Percentiles rank a stretch among this genome's conserved stretches.
Evolutionary conservation across 2,797 vertebrate genomes (phyloP).

Genomic region (Todus mexicanus): DNA sequence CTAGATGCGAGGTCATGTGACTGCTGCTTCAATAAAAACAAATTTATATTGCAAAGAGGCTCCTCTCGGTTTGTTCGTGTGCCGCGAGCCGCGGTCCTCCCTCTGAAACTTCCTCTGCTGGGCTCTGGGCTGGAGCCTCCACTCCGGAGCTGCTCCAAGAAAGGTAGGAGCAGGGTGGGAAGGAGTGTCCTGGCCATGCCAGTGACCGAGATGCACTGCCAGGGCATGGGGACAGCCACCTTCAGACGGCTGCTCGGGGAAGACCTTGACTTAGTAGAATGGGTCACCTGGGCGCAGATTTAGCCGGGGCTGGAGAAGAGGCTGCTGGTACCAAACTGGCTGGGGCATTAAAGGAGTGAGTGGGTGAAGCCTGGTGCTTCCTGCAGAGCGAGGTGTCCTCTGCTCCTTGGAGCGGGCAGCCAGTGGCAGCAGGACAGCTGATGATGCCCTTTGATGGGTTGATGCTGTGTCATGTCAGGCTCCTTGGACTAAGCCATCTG

Average conservation of each 20-base stretch:
- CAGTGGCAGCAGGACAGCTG: accelerated
- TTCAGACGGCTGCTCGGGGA: not conserved
- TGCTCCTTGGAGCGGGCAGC: accelerated
- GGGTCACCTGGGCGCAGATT: accelerated
- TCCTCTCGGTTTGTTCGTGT: conserved; percentile 46
- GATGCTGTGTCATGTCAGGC: accelerated
- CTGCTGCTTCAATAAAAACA: conserved; percentile 82
- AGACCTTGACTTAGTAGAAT: not conserved
- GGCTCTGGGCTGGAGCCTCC: accelerated
- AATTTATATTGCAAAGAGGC: conserved; percentile 77
- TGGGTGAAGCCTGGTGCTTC: not conserved
- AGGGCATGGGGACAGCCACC: accelerated
- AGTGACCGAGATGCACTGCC: accelerated
- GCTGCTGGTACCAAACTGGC: not conserved
- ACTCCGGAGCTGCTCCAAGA: accelerated
- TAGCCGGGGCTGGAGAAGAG: not conserved
- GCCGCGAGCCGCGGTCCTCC: accelerated
- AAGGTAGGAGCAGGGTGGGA: not conserved
- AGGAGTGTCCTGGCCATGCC: accelerated
- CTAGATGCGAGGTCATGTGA: conserved; percentile 79
- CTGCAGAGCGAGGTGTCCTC: accelerated
- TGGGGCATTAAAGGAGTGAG: accelerated
- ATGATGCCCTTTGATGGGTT: no score
- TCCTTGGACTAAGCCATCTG: accelerated
- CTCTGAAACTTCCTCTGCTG: not conserved